Evolutionary conservation across 1,140 invertebrate species (phyloP), one percentile per base, ranked within the genome.

Genomic region (Pissodes strobi): DNA sequence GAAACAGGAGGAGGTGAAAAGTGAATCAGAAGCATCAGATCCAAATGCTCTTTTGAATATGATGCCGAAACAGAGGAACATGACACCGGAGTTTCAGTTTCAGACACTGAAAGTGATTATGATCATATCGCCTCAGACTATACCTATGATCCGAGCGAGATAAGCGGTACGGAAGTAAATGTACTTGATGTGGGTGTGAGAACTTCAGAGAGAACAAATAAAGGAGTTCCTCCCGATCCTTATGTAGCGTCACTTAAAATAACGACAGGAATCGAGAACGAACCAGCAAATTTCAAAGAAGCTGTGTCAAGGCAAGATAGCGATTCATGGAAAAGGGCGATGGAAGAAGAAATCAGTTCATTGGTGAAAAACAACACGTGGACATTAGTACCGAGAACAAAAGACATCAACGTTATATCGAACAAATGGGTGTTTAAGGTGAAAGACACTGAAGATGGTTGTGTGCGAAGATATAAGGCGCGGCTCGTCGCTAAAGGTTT

Each of bases 401-500:
- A 48, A 13, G 21, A 48, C 17, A 48, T 4, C 5, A 48, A 48
- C 5, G 15, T 12, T 43, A 43, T 43, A 6, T 17, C 39, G 9
- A 19, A 22, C 45, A 18, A 22, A 18, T 48, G 45, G 45, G 45
- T 48, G 21, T 48, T 6, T 8, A 48, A 18, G 21, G 4, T 18
- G 3, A 48, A 18, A 23, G 21, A 18, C 15, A 48, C 4, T 4
- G 6, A 8, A 18, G 45, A 48, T 8, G 19, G 5, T 19, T 6
- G 9, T 18, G 9, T 6, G 19, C 6, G 17, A 10, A 52, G 30
- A 10, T 39, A 39, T 39, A 41, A 41, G 18, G 37, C 37, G 25
- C 6, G 53, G 8, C 30, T 39, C 4, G 37, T 56, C 4, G 30
- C 30, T 18, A 81, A 69, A 48, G 45, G 45, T 19, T 48, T 48